Evolutionary conservation across 2,113 vertebrate species (phyloP), one percentile per base, ranked within the genome.

Genomic region (Zosterops hypoxanthus): DNA sequence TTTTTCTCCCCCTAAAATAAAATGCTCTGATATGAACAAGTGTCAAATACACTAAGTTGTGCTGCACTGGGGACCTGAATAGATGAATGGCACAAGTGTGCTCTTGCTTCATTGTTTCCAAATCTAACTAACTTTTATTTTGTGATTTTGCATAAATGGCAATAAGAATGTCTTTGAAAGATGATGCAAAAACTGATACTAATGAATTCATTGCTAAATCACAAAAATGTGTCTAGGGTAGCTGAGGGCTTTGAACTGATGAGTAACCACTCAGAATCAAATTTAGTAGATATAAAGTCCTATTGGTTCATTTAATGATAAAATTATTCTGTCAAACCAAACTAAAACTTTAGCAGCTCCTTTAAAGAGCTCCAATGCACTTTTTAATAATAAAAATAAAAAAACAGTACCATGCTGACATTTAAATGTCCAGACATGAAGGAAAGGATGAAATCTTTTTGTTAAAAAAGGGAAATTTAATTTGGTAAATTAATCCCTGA

Each of bases 251-350:
- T 63, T 39, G 92, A 94, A 63, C 16, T 94, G 92, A 90, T 5
- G 60, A 72, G 39, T 69, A 90, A 87, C 56, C 92, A 47, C 49
- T 90, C 64, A 68, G 61, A 68, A 94, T 93, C 64, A 95, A 69
- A 96, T 95, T 96, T 69, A 50, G 56, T 60, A 92, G 33, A 53
- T 91, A 60, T 66, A 81, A 96, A 94, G 88, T 91, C 33, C 33
- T 92, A 29, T 90, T 86, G 5, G 41, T 86, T 87, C 23, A 84
- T 76, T 96, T 97, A 96, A 97, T 85, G 75, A 88, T 93, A 42
- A 61, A 95, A 87, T 26, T 68, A 49, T 84, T 82, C 53, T 76
- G 21, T 60, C 66, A 96, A 86, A 91, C 34, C n/a, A 82, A 97
- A 94, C 86, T 86, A 75, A 61, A 94, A 95, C 21, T 71, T 80